phyloP scores from a whole-genome alignment of 1,140 invertebrate genomes.

The Zophobas atratus region DNA sequence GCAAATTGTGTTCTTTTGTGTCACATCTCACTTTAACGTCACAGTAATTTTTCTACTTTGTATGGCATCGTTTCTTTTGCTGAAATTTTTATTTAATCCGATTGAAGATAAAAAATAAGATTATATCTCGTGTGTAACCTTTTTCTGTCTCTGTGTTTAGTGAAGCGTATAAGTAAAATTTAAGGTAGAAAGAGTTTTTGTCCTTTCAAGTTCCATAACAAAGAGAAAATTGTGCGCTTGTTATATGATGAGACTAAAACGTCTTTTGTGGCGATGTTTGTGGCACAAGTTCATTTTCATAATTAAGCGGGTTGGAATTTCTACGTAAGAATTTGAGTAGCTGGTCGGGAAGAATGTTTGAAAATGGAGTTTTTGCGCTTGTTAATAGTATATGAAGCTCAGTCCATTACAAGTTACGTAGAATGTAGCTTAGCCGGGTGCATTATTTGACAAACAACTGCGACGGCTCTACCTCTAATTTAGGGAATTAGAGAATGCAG shows the following conservation, averaged over 20 bases:
- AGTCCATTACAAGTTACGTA: constrained; percentile 25
- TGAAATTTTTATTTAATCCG: constrained; percentile 21
- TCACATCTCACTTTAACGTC: too few species aligned
- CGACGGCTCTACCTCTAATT: constrained; percentile 17
- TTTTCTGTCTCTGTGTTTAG: constrained; percentile 13
- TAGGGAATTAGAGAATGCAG: constrained; percentile 22
- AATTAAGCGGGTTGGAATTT: constrained; percentile 27
- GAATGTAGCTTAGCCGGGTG: constrained; percentile 21
- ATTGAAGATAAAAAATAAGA: constrained; percentile 34
- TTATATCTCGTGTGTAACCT: constrained; percentile 29
- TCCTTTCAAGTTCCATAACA: constrained; percentile 27
- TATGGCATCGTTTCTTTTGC: constrained; percentile 1
- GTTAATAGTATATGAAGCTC: constrained; percentile 26
- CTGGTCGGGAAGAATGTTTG: constrained; percentile 15
- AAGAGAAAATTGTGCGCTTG: constrained; percentile 22
- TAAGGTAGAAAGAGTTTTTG: constrained; percentile 31
- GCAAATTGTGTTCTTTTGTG: not conserved
- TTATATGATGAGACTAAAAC: constrained; percentile 23
- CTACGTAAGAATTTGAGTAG: constrained; percentile 16
- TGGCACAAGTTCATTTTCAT: constrained; percentile 21
- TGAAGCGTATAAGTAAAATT: constrained; percentile 36
- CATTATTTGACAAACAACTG: constrained; percentile 24
- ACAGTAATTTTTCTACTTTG: not conserved
- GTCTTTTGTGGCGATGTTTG: constrained; percentile 10
- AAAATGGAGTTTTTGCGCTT: constrained; percentile 27